Evolutionary conservation across 2,888 invertebrate genomes (phyloP).

Genomic region (Pycnomerus fuliginosus): DNA sequence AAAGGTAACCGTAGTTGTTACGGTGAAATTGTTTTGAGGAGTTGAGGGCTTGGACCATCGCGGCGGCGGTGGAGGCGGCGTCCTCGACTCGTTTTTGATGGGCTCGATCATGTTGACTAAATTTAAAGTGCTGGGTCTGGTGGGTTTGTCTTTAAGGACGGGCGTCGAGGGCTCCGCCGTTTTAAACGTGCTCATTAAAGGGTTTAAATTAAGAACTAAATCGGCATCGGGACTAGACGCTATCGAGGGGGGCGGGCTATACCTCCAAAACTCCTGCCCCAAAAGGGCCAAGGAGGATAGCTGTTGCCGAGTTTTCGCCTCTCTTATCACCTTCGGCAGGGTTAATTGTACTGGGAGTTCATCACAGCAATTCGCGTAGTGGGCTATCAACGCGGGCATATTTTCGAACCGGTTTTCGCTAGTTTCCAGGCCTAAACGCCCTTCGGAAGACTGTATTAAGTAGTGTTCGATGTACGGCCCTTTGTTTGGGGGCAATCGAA

Average conservation of each 20-base stretch:
- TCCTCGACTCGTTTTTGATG: slow-evolving; percentile 47
- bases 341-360: slow-evolving; percentile 89
- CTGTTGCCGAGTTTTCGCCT: slow-evolving; percentile 87
- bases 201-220: slow-evolving; percentile 76
- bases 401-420: slow-evolving; percentile 92
- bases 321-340: slow-evolving; percentile 80
- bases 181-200: slow-evolving; percentile 72
- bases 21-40: slow-evolving; percentile 71
- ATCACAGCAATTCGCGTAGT: slow-evolving; percentile 92
- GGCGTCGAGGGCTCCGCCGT: slow-evolving; percentile 61
- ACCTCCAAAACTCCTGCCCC: slow-evolving; percentile 83
- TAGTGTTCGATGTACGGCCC: slow-evolving; percentile 95
- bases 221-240: slow-evolving; percentile 60
- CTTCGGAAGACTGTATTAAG: slow-evolving; percentile 82
- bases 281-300: slow-evolving; percentile 86
- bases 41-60: slow-evolving; percentile 79
- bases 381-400: slow-evolving; percentile 88
- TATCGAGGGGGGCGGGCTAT: slow-evolving; percentile 47
- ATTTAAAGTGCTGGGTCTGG: slow-evolving; percentile 81
- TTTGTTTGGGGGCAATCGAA: slow-evolving; percentile 81
- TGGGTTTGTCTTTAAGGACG: slow-evolving; percentile 57
- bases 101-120: slow-evolving; percentile 60
- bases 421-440: slow-evolving; percentile 85
- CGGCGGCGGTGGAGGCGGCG: slow-evolving; percentile 82
- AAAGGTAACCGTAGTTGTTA: slow-evolving; percentile 84